Evolutionary conservation across 2,113 vertebrate genomes (phyloP).

Genomic region (Quiscalus mexicanus): DNA sequence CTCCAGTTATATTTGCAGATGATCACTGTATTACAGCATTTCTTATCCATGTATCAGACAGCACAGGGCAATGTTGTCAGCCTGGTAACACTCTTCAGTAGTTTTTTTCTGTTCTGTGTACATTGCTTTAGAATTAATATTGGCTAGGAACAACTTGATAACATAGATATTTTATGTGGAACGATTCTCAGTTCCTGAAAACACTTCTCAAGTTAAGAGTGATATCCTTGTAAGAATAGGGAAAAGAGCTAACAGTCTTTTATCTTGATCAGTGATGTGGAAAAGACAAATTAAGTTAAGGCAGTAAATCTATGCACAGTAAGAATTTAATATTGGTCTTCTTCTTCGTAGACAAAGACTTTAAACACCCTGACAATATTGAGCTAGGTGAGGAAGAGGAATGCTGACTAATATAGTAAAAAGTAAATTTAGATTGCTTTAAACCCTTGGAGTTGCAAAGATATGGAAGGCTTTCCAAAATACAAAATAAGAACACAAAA

Average conservation of each 20-base stretch:
- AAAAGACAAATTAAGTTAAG: slow-evolving; percentile 21
- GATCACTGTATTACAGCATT: background rate
- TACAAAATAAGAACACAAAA: background rate
- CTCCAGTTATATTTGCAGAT: background rate
- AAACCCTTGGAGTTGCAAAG: background rate
- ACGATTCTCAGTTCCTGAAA: background rate
- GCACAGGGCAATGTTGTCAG: background rate
- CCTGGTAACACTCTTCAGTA: background rate
- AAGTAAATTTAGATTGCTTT: background rate
- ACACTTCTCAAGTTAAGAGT: background rate
- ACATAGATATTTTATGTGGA: background rate
- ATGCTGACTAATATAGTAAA: background rate
- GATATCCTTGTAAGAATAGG: background rate
- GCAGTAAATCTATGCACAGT: background rate
- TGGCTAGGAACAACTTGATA: background rate
- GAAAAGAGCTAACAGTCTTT: background rate
- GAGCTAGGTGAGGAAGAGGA: background rate
- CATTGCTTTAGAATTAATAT: background rate
- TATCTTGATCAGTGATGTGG: background rate
- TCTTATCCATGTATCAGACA: background rate
- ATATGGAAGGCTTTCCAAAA: background rate
- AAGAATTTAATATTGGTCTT: background rate
- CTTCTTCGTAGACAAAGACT: background rate
- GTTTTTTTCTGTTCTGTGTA: background rate
- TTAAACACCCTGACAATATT: background rate